phyloP scores from a whole-genome alignment of 2,797 vertebrate genomes.

The Centroberyx gerrardi region DNA sequence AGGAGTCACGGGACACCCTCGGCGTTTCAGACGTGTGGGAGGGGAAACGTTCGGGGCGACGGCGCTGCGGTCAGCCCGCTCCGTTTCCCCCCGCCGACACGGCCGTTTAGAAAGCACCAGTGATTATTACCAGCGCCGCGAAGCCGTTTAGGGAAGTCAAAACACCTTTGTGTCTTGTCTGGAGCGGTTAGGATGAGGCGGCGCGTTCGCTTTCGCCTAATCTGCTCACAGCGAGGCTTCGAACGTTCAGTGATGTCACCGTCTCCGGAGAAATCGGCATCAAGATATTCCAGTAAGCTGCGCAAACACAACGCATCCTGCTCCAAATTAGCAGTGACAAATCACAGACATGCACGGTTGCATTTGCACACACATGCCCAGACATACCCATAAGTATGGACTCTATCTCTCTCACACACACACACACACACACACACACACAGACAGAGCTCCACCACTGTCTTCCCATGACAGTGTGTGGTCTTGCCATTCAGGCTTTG shows the following conservation, averaged over 20 bases:
- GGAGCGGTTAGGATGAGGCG: conserved; percentile 35
- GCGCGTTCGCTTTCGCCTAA: conserved; percentile 11
- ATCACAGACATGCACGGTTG: conserved; percentile 48
- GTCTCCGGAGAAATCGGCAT: conserved; percentile 42
- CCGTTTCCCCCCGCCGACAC: conserved; percentile 55
- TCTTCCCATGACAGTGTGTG: conserved; percentile 68
- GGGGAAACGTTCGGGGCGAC: conserved; percentile 23
- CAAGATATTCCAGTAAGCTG: conserved; percentile 31
- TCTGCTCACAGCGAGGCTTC: conserved; percentile 20
- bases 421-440: conserved; percentile 5
- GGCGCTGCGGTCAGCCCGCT: conserved; percentile 44
- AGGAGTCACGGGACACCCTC: conserved; percentile 27
- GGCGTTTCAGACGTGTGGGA: conserved; percentile 6
- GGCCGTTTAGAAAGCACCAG: conserved; percentile 24
- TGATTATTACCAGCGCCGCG: conserved; percentile 48
- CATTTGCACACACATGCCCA: conserved; percentile 30
- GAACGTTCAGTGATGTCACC: conserved; percentile 58
- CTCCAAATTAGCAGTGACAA: conserved; percentile 48
- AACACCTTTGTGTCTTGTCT: conserved; percentile 44
- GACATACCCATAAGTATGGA: background rate
- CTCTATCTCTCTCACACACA: conserved; percentile 15
- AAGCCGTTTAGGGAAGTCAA: conserved; percentile 40
- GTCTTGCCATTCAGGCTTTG: conserved; percentile 71
- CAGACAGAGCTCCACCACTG: conserved; percentile 9
- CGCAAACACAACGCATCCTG: conserved; percentile 36